phyloP scores from a whole-genome alignment of 2,113 vertebrate species.

The Steatornis caripensis region DNA sequence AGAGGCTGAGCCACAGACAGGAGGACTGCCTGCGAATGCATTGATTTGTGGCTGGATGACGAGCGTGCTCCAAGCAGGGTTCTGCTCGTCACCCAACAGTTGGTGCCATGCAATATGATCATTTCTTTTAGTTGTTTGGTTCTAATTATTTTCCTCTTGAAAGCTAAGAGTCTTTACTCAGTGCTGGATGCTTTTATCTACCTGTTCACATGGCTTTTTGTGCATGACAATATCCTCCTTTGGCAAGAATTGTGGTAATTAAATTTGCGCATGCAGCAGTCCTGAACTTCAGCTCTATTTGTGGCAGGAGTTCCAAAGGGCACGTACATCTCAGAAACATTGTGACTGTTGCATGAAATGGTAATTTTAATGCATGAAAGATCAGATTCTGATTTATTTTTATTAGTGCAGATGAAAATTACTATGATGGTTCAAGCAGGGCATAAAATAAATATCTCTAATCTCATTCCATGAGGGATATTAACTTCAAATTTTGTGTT shows the following conservation, averaged over 20 bases:
- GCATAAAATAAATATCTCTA: slow-evolving; percentile 29
- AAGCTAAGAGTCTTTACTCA: neutral
- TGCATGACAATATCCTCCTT: neutral
- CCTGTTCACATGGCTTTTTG: neutral
- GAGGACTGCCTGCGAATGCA: neutral
- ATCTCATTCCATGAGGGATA: slow-evolving; percentile 32
- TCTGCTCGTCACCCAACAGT: neutral
- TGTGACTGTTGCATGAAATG: slow-evolving; percentile 19
- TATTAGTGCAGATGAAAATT: slow-evolving; percentile 39
- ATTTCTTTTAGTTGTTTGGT: neutral
- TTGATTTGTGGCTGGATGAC: neutral
- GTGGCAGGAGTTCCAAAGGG: slow-evolving; percentile 12
- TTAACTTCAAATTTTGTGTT: slow-evolving; percentile 6
- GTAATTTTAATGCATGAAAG: slow-evolving; percentile 14
- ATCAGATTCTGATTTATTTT: slow-evolving; percentile 46
- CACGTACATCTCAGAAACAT: neutral
- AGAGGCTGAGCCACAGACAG: neutral
- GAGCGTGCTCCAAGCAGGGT: neutral
- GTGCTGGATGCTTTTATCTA: neutral
- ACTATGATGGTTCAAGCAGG: slow-evolving; percentile 9
- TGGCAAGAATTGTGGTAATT: slow-evolving; percentile 15
- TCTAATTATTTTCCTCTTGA: neutral
- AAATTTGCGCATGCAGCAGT: neutral
- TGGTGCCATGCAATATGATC: neutral
- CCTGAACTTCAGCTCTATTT: neutral